Conservation (phyloP, 2,797 vertebrate species). For the Myotis findleyi region DNA sequence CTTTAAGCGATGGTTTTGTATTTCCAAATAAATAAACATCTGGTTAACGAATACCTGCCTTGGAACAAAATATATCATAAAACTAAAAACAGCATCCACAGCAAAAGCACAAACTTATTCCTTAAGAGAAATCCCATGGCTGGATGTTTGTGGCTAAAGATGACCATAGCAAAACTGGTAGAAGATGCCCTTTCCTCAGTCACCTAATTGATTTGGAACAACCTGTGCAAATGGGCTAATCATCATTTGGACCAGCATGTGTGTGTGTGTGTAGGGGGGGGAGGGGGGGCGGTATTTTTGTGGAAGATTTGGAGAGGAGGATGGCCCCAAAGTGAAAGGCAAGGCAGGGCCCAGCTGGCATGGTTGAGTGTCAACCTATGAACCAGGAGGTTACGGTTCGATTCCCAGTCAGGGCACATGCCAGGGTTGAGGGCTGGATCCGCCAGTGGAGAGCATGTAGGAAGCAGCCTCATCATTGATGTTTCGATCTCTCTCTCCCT, state of each 20-base stretch:
- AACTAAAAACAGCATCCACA: not conserved
- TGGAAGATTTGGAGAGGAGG: not conserved
- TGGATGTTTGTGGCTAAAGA: not conserved
- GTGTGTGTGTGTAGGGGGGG: no score
- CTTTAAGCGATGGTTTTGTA: not conserved
- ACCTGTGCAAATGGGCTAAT: not conserved
- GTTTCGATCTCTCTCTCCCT: no score
- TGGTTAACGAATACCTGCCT: not conserved
- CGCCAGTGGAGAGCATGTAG: no score
- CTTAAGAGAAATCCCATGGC: not conserved
- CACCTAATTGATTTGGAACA: not conserved
- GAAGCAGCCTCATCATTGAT: no score
- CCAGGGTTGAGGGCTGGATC: no score
- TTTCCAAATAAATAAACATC: constrained; percentile 34
- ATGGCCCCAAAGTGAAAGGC: not conserved
- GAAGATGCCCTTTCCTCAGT: not conserved
- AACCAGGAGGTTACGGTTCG: no score
- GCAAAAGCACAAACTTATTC: not conserved
- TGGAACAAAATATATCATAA: not conserved
- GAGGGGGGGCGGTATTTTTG: not conserved
- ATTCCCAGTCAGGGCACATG: no score
- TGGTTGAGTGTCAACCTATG: no score
- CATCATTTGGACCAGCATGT: not conserved
- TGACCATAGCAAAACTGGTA: not conserved
- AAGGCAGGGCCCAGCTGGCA: no score